These are phyloP conservation scores for honey bee (Apis mellifera) DNA, from an alignment of 1,140 invertebrate species.

Conservation along the genomic window DNA sequence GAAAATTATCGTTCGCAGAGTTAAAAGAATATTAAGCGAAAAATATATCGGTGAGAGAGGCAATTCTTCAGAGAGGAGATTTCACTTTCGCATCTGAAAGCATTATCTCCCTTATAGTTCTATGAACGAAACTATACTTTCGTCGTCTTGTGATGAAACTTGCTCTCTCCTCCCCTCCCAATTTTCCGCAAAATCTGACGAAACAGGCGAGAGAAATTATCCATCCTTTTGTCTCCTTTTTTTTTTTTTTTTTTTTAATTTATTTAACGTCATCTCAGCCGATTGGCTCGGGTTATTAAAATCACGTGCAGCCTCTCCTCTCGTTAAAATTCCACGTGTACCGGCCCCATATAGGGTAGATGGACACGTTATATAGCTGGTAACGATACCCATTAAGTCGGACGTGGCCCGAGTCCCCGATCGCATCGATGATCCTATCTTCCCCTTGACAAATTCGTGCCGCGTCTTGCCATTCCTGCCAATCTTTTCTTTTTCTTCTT, in stretches of 20 bases:
- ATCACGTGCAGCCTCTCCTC: not conserved
- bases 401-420: constrained; percentile 31
- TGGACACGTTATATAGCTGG: constrained; percentile 23
- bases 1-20: too few relatives aligned
- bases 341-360: not conserved
- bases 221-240: not conserved
- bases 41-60: too few relatives aligned
- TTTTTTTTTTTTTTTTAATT: not conserved
- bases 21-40: too few relatives aligned
- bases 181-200: not conserved
- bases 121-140: too few relatives aligned
- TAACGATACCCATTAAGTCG: constrained; percentile 25
- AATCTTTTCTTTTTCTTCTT: not conserved
- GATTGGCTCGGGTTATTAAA: constrained; percentile 2
- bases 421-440: constrained; percentile 21
- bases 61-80: too few relatives aligned
- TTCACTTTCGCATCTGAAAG: too few relatives aligned
- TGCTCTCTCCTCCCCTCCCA: too few relatives aligned
- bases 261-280: not conserved
- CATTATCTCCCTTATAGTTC: too few relatives aligned
- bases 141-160: too few relatives aligned
- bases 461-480: constrained; percentile 2
- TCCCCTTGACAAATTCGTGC: constrained; percentile 24
- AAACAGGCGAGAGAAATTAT: not conserved
- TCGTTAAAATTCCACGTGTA: constrained; percentile 24